Conservation (phyloP, 2,888 invertebrate species). For the Mythimna vitellina region DNA sequence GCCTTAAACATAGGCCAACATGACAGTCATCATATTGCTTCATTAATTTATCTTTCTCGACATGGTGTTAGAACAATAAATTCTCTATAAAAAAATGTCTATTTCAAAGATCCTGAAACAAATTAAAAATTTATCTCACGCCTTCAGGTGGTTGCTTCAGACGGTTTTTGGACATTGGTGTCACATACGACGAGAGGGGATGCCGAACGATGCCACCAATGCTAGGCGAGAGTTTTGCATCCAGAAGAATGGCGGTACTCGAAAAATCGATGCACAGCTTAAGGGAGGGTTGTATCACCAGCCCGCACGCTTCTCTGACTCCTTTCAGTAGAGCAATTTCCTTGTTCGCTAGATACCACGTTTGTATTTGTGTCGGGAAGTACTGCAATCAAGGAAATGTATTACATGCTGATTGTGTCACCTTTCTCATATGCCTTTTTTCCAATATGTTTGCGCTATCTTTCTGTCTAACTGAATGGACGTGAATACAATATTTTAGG, state of each 20-base stretch:
- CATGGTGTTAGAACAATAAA: no score
- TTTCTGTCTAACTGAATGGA: background rate
- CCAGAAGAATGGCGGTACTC: slow-evolving; percentile 60
- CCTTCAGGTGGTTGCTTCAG: slow-evolving; percentile 68
- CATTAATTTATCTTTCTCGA: background rate
- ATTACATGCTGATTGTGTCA: slow-evolving; percentile 11
- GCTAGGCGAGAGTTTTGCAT: slow-evolving; percentile 64
- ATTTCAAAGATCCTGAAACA: background rate
- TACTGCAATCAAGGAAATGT: slow-evolving; percentile 71
- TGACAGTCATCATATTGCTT: no score
- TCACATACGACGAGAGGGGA: slow-evolving; percentile 71
- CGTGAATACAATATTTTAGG: background rate
- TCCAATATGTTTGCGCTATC: background rate
- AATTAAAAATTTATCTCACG: background rate
- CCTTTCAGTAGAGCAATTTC: slow-evolving; percentile 76
- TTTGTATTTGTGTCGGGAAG: slow-evolving; percentile 73
- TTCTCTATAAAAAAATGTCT: no score
- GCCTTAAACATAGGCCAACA: no score
- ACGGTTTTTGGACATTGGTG: slow-evolving; percentile 71
- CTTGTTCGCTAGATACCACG: slow-evolving; percentile 75
- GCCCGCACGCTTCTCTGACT: slow-evolving; percentile 75
- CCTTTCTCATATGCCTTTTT: background rate
- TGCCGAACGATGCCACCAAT: slow-evolving; percentile 70
- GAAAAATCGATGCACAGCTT: slow-evolving; percentile 63
- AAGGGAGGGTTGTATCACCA: slow-evolving; percentile 70